Percentiles rank a stretch among this genome's conserved stretches.
These are phyloP conservation scores for Noctua janthe DNA, from an alignment of 2,888 invertebrate genomes.

Conservation along the genomic window DNA sequence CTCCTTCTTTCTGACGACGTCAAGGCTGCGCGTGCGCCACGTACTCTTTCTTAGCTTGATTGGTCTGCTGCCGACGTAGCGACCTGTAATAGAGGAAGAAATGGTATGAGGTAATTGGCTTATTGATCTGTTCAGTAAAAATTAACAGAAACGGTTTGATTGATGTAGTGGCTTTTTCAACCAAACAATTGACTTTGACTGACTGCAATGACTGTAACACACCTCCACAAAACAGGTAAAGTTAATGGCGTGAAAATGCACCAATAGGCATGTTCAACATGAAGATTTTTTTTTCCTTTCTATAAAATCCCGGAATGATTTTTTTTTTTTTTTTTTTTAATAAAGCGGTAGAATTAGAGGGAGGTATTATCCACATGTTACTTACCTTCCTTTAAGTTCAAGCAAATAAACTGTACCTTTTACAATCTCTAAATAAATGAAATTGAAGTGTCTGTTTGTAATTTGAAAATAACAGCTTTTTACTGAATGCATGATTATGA, in stretches of 20 bases:
- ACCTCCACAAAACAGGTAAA: background rate
- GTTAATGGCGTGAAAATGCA: too few species aligned
- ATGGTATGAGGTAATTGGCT: background rate
- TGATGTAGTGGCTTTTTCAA: background rate
- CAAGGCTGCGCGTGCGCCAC: conserved; percentile 98
- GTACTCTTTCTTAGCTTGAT: conserved; percentile 99
- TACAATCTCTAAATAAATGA: background rate
- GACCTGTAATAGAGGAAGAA: conserved; percentile 90
- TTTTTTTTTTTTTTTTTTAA: too few species aligned
- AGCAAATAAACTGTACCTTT: too few species aligned
- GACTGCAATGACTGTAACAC: background rate
- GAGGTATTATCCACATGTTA: background rate
- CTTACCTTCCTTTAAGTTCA: background rate
- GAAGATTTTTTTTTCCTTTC: too few species aligned
- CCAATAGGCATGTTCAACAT: too few species aligned
- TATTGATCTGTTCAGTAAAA: background rate
- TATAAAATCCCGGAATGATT: too few species aligned
- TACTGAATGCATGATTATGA: too few species aligned
- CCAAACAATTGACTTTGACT: background rate
- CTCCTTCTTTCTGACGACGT: conserved; percentile 98
- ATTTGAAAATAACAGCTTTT: too few species aligned
- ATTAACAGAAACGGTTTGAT: background rate
- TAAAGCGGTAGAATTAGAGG: background rate
- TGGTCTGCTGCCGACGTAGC: conserved; percentile 99
- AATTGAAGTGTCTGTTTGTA: too few species aligned